Base-by-base conservation (phyloP, 2,113 vertebrate genomes). In the Takifugu bimaculatus region DNA sequence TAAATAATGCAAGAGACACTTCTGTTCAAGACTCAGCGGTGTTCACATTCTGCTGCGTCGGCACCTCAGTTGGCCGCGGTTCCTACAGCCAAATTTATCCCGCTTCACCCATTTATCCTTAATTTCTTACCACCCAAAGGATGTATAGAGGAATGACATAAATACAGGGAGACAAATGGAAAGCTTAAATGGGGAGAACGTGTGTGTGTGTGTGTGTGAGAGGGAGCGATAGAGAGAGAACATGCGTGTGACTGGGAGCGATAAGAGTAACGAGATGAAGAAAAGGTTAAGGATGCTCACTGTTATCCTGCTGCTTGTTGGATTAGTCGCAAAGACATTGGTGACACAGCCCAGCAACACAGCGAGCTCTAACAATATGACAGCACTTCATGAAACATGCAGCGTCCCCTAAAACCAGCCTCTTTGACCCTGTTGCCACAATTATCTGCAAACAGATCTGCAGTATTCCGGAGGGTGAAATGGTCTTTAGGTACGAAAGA, bases 1-100 rank as follows among this genome's bases (percentile, higher is more conserved):
- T 89, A 89, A 91, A 91, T 90, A 90, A 90, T 91, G 81, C 85
- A 89, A 67, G 68, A 75, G 68, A 75, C 79, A 76, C 72, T 85
- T 85, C 78, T 83, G 80, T 85, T 79, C 65, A 65, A 73, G 77
- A 79, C 71, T 75, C 65, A 45, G 81, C 74, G 27, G 6, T 73
- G 71, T 79, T 75, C 20, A 52, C 60, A 82, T 86, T 90, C 79
- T 90, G 88, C 88, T 89, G 84, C 26, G 81, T 89, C 80, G 35
- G 83, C 86, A 70, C 65, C 60, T 76, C 57, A 25, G 59, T 56
- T 75, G 78, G 68, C 74, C 76, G 63, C 56, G 70, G 63, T 52
- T 68, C 60, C 68, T 56, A 61, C 66, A 58, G 64, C 63, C 69
- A 68, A 80, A 85, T 83, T 83, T 74, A 61, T 65, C 28, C 54